phyloP scores from a whole-genome alignment of 2,888 invertebrate species.

The Prostheceraeus crozeri region DNA sequence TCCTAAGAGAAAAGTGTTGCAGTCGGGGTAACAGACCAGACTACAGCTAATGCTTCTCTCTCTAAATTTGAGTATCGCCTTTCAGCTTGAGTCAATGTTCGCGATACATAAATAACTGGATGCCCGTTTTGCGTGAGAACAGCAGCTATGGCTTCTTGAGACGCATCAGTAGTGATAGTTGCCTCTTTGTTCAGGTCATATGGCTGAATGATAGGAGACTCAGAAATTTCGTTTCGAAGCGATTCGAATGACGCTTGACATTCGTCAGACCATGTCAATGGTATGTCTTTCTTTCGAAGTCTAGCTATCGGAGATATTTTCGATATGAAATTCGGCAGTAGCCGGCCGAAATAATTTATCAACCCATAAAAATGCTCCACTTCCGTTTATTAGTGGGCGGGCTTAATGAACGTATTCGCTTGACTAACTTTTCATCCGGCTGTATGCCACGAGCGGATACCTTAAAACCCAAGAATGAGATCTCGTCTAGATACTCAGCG shows the following conservation, averaged over 20 bases:
- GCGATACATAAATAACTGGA: slow-evolving; percentile 36
- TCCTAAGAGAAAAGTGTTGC: neutral
- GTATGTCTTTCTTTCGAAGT: too few species aligned
- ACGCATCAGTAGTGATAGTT: slow-evolving; percentile 33
- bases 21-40: too few species aligned
- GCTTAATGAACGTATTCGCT: neutral
- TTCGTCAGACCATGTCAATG: too few species aligned
- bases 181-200: slow-evolving; percentile 29
- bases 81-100: slow-evolving; percentile 32
- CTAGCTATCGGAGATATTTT: too few species aligned
- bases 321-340: too few species aligned
- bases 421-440: slow-evolving; percentile 32
- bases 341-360: slow-evolving; percentile 28
- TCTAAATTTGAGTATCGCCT: slow-evolving; percentile 32
- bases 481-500: slow-evolving; percentile 22
- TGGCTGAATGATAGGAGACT: slow-evolving; percentile 30
- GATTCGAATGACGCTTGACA: slow-evolving; percentile 30
- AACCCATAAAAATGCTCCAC: slow-evolving; percentile 31
- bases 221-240: slow-evolving; percentile 15
- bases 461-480: slow-evolving; percentile 30
- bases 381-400: slow-evolving; percentile 29
- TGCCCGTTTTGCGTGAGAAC: slow-evolving; percentile 30
- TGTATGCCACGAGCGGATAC: slow-evolving; percentile 29
- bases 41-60: slow-evolving; percentile 34
- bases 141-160: slow-evolving; percentile 28